These are phyloP conservation scores for Beris morrisii DNA, from an alignment of 2,888 invertebrate species.

Conservation along the genomic window DNA sequence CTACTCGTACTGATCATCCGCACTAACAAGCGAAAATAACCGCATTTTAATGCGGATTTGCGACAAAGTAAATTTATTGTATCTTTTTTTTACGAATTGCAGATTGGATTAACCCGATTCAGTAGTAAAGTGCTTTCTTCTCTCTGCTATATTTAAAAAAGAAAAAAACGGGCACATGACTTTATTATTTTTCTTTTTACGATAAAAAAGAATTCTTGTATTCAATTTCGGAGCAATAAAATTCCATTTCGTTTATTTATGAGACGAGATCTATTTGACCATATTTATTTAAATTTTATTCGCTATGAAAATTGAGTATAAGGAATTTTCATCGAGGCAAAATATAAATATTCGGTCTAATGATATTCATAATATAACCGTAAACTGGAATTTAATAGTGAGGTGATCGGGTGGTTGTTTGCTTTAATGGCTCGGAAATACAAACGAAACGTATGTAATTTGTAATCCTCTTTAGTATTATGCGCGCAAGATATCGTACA, in stretches of 20 bases:
- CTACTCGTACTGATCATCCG: conserved; percentile 18
- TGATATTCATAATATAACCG: conserved; percentile 28
- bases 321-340: not conserved
- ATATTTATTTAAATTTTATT: too few relatives aligned
- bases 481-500: conserved; percentile 19
- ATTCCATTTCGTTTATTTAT: too few relatives aligned
- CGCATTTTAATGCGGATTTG: conserved; percentile 3
- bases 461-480: conserved; percentile 19
- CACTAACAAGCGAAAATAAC: not conserved
- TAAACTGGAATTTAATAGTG: conserved; percentile 22
- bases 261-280: too few relatives aligned
- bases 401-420: not conserved
- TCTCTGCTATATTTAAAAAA: too few relatives aligned
- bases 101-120: too few relatives aligned
- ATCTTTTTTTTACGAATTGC: conserved; percentile 1
- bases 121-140: too few relatives aligned
- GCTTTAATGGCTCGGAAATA: conserved; percentile 7
- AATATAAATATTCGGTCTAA: conserved; percentile 23
- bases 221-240: too few relatives aligned
- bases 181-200: too few relatives aligned
- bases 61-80: conserved; percentile 24
- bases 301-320: too few relatives aligned
- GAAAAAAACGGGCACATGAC: too few relatives aligned
- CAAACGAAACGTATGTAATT: conserved; percentile 21
- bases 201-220: too few relatives aligned